phyloP scores from a whole-genome alignment of 2,888 invertebrate species.

The Microdon myrmicae region DNA sequence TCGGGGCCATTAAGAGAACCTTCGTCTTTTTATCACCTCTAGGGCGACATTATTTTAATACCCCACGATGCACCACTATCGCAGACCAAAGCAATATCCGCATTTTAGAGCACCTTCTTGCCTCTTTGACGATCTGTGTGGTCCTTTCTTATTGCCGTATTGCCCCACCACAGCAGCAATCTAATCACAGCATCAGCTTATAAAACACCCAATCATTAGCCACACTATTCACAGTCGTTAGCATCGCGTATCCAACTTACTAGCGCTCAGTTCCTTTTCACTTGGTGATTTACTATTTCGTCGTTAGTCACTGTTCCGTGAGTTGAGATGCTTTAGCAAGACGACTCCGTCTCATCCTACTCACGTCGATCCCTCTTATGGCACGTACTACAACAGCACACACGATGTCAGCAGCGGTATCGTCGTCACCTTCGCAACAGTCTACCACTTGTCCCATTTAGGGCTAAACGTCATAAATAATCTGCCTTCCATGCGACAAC shows the following conservation, averaged over 20 bases:
- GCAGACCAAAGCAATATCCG: no score
- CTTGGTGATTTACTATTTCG: constrained; percentile 47
- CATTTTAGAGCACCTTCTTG: no score
- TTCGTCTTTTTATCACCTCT: no score
- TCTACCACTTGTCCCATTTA: constrained; percentile 50
- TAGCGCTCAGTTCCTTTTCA: constrained; percentile 12
- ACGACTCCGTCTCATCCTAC: no score
- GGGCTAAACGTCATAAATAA: constrained; percentile 43
- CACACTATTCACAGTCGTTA: constrained; percentile 45
- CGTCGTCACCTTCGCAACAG: constrained; percentile 52
- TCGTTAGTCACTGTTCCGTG: constrained; percentile 15
- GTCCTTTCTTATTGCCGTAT: constrained; percentile 20
- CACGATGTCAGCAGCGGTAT: constrained; percentile 28
- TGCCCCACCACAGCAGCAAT: constrained; percentile 24
- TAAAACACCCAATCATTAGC: constrained; percentile 50
- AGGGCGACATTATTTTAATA: no score
- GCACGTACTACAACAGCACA: constrained; percentile 12
- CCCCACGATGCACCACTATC: no score
- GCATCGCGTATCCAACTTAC: constrained; percentile 41
- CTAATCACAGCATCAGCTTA: constrained; percentile 44
- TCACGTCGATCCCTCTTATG: not conserved
- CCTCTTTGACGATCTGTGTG: constrained; percentile 29
- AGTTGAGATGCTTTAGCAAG: constrained; percentile 4
- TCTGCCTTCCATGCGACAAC: constrained; percentile 23
- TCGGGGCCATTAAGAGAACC: no score